Evolutionary conservation across 2,113 vertebrate genomes (phyloP), one percentile per base, ranked within the genome.

Genomic region (Notiomystis cincta): DNA sequence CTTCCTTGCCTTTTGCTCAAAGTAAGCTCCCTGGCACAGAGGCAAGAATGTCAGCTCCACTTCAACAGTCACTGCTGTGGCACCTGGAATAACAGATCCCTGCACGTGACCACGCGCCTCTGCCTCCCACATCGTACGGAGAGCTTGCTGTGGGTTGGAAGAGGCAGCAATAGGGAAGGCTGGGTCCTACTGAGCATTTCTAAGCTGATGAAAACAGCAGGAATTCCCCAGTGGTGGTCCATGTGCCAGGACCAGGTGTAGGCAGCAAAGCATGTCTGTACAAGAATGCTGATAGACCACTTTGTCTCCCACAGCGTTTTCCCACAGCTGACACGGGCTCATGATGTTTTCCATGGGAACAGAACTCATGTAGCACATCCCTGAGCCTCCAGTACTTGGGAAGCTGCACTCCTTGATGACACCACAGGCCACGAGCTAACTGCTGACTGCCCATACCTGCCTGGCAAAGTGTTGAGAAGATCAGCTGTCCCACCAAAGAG

Each of bases 21-120:
- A 38, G 9, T 7, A 20, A 61, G 23, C 22, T 78, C 10, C 37
- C 42, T 51, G 30, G 40, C 23, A 10, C 0, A 33, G 57, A 31
- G 38, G 12, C n/a, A 45, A 4, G n/a, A 48, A 35, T 16, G n/a
- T 23, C 45, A 42, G 48, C 51, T 58, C 1, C 42, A 23, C 47
- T 24, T 76, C 53, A 2, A 0, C 0, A 69, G 54, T 6, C 54
- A 33, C 50, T 38, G 7, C 47, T n/a, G 14, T 51, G 37, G 37
- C 18, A 27, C 30, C 60, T 65, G 60, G 60, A 31, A 6, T 33
- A 25, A 5, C 19, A 18, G 9, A 35, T 11, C n/a, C 30, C 40
- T 7, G 5, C 11, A 4, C 0, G 0, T 30, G 23, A 19, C 53
- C 21, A 8, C 37, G 7, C 6, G 4, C 31, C 61, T 80, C 66